These are phyloP conservation scores for Cyanocitta stelleri DNA, from an alignment of 2,113 vertebrate species.

Conservation along the genomic window DNA sequence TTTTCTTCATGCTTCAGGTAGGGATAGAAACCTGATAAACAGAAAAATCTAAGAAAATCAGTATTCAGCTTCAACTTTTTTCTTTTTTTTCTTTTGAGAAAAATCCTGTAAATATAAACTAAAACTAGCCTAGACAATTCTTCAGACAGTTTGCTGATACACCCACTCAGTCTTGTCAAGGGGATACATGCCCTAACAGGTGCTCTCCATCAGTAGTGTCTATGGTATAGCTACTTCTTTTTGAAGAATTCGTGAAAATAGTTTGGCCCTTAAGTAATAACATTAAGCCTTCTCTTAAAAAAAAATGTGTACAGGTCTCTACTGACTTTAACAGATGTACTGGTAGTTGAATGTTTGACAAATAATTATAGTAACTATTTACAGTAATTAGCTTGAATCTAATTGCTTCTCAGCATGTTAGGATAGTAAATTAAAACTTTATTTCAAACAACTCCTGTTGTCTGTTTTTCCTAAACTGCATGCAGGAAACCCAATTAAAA, in stretches of 20 bases:
- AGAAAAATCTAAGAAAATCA: background rate
- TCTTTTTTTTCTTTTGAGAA: background rate
- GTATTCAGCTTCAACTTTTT: background rate
- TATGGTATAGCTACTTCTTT: background rate
- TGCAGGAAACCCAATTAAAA: background rate
- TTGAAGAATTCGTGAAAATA: background rate
- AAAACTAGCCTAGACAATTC: background rate
- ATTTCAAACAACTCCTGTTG: slow-evolving; percentile 27
- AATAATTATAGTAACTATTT: slow-evolving; percentile 51
- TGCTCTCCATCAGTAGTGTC: background rate
- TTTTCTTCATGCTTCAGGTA: background rate
- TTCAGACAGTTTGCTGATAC: background rate
- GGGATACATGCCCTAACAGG: background rate
- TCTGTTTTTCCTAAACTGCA: background rate
- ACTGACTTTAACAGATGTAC: slow-evolving; percentile 22
- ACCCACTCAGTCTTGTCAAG: background rate
- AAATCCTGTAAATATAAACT: background rate
- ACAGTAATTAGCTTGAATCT: slow-evolving; percentile 33
- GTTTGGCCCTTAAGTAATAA: background rate
- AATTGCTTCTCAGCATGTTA: slow-evolving; percentile 50
- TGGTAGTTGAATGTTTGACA: slow-evolving; percentile 34
- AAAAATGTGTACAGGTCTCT: background rate
- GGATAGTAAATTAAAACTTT: slow-evolving; percentile 39
- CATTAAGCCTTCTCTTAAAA: background rate
- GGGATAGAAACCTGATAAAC: background rate